Evolutionary conservation across 2,797 vertebrate species (phyloP), one percentile per base, ranked within the genome.

Genomic region (Ciconia nigra): DNA sequence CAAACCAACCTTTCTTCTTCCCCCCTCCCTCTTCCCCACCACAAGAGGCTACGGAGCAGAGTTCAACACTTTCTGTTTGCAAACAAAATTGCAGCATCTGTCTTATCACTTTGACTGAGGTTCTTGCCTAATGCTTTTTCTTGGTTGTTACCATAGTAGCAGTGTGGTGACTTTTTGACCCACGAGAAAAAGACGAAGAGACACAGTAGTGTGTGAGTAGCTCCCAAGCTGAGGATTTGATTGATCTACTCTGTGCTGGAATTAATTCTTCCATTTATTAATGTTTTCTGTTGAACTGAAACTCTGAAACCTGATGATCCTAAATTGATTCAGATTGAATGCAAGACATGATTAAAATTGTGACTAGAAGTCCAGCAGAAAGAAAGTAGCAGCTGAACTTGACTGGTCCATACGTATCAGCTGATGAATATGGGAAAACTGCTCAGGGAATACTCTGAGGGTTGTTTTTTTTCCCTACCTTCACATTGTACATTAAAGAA

Each of bases 181-280:
- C 66, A 72, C 0, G 4, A 90, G 67, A 83, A 89, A 77, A 90
- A 91, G 61, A 72, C 59, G 51, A 82, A 94, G 80, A 89, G 65
- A 37, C 46, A 79, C 18, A 24, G 42, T 57, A 61, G 2, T 21
- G 46, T 82, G 41, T 69, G 77, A 96, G 81, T 67, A 95, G 46
- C 65, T 91, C 44, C 81, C 73, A 83, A 80, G 47, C 7, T 76
- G 71, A 85, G 37, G 71, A 90, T 92, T 94, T 96, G 93, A 97
- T 95, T 94, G 67, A 96, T 96, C 61, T 96, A 54, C 44, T 93
- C 80, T 46, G 52, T 62, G 33, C 18, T 83, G 49, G 77, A 93
- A 97, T 96, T 92, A 96, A 91, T 96, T 91, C 83, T 87, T 95
- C 71, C 42, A 78, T 88, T 95, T 97, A 93, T 96, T 96, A 96